Evolutionary conservation across 2,113 vertebrate species (phyloP), one percentile per base, ranked within the genome.

Genomic region (Myxocyprinus asiaticus): DNA sequence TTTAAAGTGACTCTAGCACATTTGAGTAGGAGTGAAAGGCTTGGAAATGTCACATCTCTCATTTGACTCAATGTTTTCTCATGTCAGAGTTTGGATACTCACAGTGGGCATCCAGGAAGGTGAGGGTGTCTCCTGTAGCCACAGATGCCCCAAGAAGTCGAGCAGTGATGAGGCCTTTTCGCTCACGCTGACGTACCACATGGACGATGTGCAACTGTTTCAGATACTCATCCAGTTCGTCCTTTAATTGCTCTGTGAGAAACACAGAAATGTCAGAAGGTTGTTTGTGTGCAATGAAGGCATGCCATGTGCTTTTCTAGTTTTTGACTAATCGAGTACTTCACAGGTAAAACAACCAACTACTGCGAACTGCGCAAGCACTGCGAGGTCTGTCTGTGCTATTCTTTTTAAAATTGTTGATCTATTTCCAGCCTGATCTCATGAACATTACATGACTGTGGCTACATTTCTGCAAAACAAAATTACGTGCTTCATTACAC

Each of bases 71-170:
- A 33, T 33, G 22, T 33, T 33, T 33, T 33, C 22, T 33, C 22
- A 33, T 33, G 22, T 79, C 53, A 63, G 62, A 9, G 11, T 48
- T 64, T 72, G 77, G 48, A 48, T 81, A 96, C 98, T 97, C 91
- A 99, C 98, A 99, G 67, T 99, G 98, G 69, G 98, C 97, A 76
- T 99, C 98, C 76, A 99, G 92, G 91, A 99, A 99, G 51, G 97
- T 99, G 68, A 99, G 94, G 0, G 95, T 97, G 81, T 98, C 96
- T 48, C 94, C 98, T 4, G 94, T 95, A 79, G 98, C 96, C 55
- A 93, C 94, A 0, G 96, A 91, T 71, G 98, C 98, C 66, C 98
- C 98, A 78, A 99, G 90, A 70, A 99, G 88, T 7, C 97, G 93
- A 0, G 98, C 98, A 1, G 95, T 96, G 88, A 99, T 99, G 43